Evolutionary conservation across 2,888 invertebrate genomes (phyloP), one percentile per base, ranked within the genome.

Genomic region (Tanypteryx hageni): DNA sequence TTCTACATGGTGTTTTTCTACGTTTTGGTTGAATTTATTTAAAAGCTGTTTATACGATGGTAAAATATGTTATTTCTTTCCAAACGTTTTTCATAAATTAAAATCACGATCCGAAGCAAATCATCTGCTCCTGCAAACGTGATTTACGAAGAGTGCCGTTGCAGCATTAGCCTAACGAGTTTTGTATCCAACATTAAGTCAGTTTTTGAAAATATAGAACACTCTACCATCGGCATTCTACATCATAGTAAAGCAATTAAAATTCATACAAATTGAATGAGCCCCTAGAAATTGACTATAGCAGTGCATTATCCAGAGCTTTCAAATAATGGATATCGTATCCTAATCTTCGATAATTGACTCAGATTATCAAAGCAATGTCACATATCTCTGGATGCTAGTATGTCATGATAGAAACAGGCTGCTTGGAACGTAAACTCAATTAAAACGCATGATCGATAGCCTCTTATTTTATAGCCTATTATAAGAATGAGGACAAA

Each of bases 231-330:
- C 76, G 76, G 76, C 22, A 76, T 76, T 76, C 22, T 76, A 22
- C 27, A 76, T 76, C 76, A 76, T 76, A 27, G 22, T 76, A 76
- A 76, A 27, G 76, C 76, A 76, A 76, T 76, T 76, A 76, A 76
- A 76, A 76, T 13, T n/a, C 76, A 76, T 76, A 76, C 22, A 76
- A 76, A 76, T 76, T 76, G 76, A 76, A 76, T 76, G 76, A 76
- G 27, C 22, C 13, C 76, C 27, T n/a, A n/a, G 27, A 76, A 76
- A 76, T 76, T n/a, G 76, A 0, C 76, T 27, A 76, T 76, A 76
- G 22, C 27, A 13, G 76, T 27, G 14, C 76, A 76, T 76, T 76
- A 76, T 76, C 76, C 27, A 22, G 76, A 76, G 27, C 22, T 27
- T 27, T 76, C 13, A 76, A 76, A 76, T 76, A 76, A 76, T 76